Evolutionary conservation across 2,888 invertebrate genomes (phyloP), one percentile per base, ranked within the genome.

Genomic region (Automeris io): DNA sequence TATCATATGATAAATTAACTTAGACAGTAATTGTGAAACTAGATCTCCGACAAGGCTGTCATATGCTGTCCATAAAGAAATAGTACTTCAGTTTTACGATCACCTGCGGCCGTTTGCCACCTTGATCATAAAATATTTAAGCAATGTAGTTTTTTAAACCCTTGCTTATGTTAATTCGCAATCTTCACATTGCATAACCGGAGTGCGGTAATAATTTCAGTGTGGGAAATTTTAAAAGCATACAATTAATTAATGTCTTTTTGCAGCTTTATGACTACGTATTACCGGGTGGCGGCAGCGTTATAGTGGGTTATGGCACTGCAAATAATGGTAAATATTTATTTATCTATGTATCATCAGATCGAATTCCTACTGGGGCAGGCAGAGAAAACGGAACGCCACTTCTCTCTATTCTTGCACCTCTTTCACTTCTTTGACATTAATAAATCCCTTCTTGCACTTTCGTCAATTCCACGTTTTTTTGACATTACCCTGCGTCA

Each of bases 301-400:
- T 92, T 4, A 90, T 91, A 5, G 74, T 92, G n/a, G 92, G 92
- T 12, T 92, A 92, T 64, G 92, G 92, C 50, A 90, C 89, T 49
- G 88, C 90, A n/a, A 88, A 90, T 54, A 88, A 88, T 52, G 90
- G 92, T 81, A 89, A 86, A 18, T 35, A 16, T 39, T 7, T 25
- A n/a, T n/a, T n/a, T n/a, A n/a, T n/a, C n/a, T n/a, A n/a, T n/a
- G n/a, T n/a, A n/a, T n/a, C n/a, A n/a, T n/a, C n/a, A n/a, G n/a
- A n/a, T n/a, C n/a, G n/a, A n/a, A n/a, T 25, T 13, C 36, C 26
- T 29, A n/a, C n/a, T n/a, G n/a, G n/a, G n/a, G n/a, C n/a, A n/a
- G n/a, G n/a, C n/a, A n/a, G n/a, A n/a, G n/a, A n/a, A n/a, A n/a
- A n/a, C n/a, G n/a, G n/a, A n/a, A n/a, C n/a, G n/a, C n/a, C n/a